Evolutionary conservation across 1,140 invertebrate genomes (phyloP), one percentile per base, ranked within the genome.

Genomic region (Xylocopa sonorina): DNA sequence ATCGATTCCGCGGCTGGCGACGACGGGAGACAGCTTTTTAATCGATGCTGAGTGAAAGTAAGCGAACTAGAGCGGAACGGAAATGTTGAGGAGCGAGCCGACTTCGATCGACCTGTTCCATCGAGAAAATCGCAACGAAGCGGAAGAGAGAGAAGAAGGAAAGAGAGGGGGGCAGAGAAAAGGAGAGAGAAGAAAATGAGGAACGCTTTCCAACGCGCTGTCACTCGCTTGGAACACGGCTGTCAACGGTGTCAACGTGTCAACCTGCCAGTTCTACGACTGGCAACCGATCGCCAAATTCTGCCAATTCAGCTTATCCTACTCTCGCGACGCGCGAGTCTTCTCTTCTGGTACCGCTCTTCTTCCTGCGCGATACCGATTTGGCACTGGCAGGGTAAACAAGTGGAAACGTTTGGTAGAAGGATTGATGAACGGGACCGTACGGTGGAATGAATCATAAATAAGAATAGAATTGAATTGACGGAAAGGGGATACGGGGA

Each of bases 61-160:
- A 48, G 46, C 32, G 78, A 85, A 85, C 62, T 64, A 80, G 84
- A 85, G 84, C 84, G 38, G 67, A 83, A 85, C 84, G 78, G 53
- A 81, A 83, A 66, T 71, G 71, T 77, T 18, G 67, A 58, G 34
- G n/a, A 60, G 43, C 24, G n/a, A 18, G 38, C 50, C 66, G 43
- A 32, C 43, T 71, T 71, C 67, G 75, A 77, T 77, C 64, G 66
- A 51, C 55, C 75, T 78, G 75, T 50, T 50, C 64, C 43, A 7
- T 6, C 67, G 55, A 16, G 63, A 68, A 76, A 68, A 67, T 34
- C 24, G 38, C 16, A n/a, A 9, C 27, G 2, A n/a, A 16, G 24
- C 12, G 18, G 16, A 10, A n/a, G 24, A 43, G 0, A 16, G 9
- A n/a, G 18, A 21, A n/a, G 18, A 21, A 3, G 10, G 29, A 27